phyloP scores from a whole-genome alignment of 2,113 vertebrate species.

The Sphyrna mokarran region DNA sequence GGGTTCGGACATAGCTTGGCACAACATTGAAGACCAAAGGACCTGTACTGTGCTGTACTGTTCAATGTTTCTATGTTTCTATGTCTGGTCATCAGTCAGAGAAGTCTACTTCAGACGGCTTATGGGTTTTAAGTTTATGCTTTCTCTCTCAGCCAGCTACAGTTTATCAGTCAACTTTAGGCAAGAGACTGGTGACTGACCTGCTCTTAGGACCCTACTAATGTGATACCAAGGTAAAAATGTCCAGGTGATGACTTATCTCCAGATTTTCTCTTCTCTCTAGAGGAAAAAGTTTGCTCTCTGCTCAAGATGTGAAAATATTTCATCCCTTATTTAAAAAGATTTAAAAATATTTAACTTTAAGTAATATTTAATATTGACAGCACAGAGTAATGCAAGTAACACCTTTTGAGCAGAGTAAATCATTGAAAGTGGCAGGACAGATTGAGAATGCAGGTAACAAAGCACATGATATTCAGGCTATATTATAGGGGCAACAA shows the following conservation, averaged over 20 bases:
- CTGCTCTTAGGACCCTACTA: neutral
- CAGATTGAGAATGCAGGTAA: too few species aligned
- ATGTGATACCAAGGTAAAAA: neutral
- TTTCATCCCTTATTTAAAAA: neutral
- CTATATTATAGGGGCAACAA: too few species aligned
- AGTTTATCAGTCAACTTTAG: neutral
- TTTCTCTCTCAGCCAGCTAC: neutral
- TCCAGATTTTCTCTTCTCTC: neutral
- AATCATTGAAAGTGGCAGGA: too few species aligned
- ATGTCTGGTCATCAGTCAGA: neutral
- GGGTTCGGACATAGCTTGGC: too few species aligned
- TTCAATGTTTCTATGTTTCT: too few species aligned
- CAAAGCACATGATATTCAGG: too few species aligned
- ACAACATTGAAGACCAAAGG: too few species aligned
- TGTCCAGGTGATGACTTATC: neutral
- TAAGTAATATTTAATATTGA: neutral
- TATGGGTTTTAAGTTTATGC: neutral
- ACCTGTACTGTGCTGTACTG: too few species aligned
- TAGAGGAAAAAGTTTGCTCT: neutral
- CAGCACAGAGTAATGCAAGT: neutral
- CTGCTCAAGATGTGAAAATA: neutral
- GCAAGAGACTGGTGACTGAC: neutral
- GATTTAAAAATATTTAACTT: neutral
- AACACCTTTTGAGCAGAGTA: neutral
- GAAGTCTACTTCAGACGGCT: neutral